Base-by-base conservation (phyloP, 2,797 vertebrate genomes). In the Euphonia xanthogaster region DNA sequence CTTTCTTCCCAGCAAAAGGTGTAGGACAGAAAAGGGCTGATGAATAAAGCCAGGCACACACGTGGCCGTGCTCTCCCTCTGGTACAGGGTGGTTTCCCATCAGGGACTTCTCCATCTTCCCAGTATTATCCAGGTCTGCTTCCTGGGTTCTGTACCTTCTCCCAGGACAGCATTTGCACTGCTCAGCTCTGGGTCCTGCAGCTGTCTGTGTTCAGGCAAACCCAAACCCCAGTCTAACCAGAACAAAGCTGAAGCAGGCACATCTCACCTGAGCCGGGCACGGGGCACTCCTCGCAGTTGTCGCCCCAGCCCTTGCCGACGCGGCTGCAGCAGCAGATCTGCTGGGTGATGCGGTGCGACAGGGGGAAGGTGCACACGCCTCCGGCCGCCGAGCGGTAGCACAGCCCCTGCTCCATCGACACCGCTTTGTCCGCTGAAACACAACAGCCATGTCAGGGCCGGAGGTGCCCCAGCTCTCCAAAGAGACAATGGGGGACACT, bases 301-400 rank as follows among this genome's bases (percentile, higher is more conserved):
- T 92, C 89, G 0, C 99, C 99, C 99, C 99, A 99, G 45, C 98
- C 99, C 95, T 99, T 99, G 45, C 99, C 99, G 1, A 99, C 99
- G 0, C 99, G 98, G 95, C 99, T 99, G 98, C 99, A 99, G 98
- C 99, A 99, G 97, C 99, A 99, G 96, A 99, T 99, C 97, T 99
- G 99, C 95, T 99, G 99, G 93, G 99, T 99, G 98, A 99, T 99
- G 97, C 88, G 98, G 92, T 98, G 98, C 63, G 98, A 97, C 86
- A 99, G 98, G 57, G 99, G 99, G 91, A 99, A 95, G 35, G 98
- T 97, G 90, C 99, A 99, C 73, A 97, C 82, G 3, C 97, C 97
- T 13, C 79, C 88, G 1, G 95, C 98, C 78, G 98, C 96, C 0
- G 99, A 97, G 85, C 99, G 98, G 96, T 98, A 99, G 63, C 99